A percentile compares a stretch with the other conserved stretches of the same genome.
phyloP scores from a whole-genome alignment of 2,888 invertebrate species.

The Euspilapteryx auroguttella region DNA sequence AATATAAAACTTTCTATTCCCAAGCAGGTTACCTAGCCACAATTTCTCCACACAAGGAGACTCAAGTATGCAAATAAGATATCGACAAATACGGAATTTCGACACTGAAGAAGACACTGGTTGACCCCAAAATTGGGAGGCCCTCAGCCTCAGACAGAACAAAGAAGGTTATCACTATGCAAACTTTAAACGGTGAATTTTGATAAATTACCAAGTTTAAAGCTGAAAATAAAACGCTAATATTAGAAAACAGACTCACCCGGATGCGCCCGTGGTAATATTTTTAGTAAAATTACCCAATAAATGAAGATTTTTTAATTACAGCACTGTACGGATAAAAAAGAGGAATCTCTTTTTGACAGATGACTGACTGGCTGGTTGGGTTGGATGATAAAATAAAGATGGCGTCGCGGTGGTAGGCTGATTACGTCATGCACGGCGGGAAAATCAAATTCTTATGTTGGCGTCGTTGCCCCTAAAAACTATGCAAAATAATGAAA shows the following conservation, averaged over 20 bases:
- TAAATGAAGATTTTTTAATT: slow-evolving; percentile 24
- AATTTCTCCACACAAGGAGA: slow-evolving; percentile 11
- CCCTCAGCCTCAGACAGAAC: too few relatives aligned
- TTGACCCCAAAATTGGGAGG: slow-evolving; percentile 41
- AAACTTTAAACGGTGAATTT: too few relatives aligned
- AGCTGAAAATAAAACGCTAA: too few relatives aligned
- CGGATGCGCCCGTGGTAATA: slow-evolving; percentile 51
- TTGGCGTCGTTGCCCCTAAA: too few relatives aligned
- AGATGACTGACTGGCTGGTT: slow-evolving; percentile 43
- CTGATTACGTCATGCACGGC: slow-evolving; percentile 46
- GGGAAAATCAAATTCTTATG: slow-evolving; percentile 36
- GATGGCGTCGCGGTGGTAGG: slow-evolving; percentile 22
- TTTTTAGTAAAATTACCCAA: slow-evolving; percentile 30
- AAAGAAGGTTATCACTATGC: too few relatives aligned
- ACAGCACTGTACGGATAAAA: slow-evolving; percentile 32
- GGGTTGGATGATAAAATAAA: too few relatives aligned
- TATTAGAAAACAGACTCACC: slow-evolving; percentile 40
- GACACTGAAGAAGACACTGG: slow-evolving; percentile 31
- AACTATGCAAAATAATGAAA: slow-evolving; percentile 7
- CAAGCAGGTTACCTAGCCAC: slow-evolving; percentile 5
- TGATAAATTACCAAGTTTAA: too few relatives aligned
- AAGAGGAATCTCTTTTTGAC: slow-evolving; percentile 21
- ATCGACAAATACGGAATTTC: slow-evolving; percentile 20
- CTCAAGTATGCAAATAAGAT: slow-evolving; percentile 22
- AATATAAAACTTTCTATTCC: slow-evolving; percentile 2